Evolutionary conservation across 2,113 vertebrate species (phyloP).

Genomic region (Planiliza haematocheilus): DNA sequence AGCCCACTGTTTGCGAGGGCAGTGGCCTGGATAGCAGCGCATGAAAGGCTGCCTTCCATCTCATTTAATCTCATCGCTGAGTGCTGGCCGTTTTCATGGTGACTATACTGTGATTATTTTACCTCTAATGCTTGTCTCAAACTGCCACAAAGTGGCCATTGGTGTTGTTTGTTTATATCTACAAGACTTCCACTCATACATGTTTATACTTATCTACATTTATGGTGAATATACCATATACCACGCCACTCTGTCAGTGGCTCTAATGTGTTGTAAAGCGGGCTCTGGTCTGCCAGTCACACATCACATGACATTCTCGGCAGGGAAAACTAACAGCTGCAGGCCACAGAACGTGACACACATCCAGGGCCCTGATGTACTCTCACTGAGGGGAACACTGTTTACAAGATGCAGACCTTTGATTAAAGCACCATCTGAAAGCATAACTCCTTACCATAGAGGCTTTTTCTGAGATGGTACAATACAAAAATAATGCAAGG

Average conservation of each 20-base stretch:
- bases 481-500: neutral
- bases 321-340: constrained; percentile 27
- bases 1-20: constrained; percentile 58
- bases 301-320: constrained; percentile 42
- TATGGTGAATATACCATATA: neutral
- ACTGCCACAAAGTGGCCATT: neutral
- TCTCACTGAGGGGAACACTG: constrained; percentile 14
- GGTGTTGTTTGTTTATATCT: too few relatives aligned
- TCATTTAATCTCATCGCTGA: constrained; percentile 63
- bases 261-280: constrained; percentile 9
- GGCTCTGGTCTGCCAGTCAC: constrained; percentile 28
- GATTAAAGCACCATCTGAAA: constrained; percentile 16
- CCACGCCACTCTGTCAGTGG: neutral
- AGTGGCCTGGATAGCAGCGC: constrained; percentile 67
- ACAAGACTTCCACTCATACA: too few relatives aligned
- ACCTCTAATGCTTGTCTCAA: constrained; percentile 16
- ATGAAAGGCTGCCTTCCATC: constrained; percentile 73
- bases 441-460: neutral
- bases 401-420: neutral
- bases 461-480: neutral
- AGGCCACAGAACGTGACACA: constrained; percentile 37
- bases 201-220: neutral
- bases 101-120: constrained; percentile 34
- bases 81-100: constrained; percentile 47
- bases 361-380: constrained; percentile 31